These are phyloP conservation scores for Drosophila neocordata DNA, from an alignment of 1,140 invertebrate genomes.

Conservation along the genomic window DNA sequence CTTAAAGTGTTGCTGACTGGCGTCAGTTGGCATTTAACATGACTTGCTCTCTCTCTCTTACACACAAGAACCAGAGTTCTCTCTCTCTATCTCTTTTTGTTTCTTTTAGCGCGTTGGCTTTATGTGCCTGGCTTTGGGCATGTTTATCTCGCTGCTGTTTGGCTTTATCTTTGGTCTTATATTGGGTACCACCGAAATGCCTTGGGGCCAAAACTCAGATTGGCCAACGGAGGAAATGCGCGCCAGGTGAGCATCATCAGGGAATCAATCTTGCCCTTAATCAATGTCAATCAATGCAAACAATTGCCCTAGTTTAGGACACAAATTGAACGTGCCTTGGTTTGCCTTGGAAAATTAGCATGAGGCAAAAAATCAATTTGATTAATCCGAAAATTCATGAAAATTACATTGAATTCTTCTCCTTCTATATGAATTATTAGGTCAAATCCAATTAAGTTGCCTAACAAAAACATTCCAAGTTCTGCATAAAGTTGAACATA, in stretches of 20 bases:
- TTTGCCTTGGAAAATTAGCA: conserved; percentile 23
- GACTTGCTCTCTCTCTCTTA: conserved; percentile 14
- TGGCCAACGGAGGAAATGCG: conserved; percentile 94
- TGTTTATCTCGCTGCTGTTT: conserved; percentile 88
- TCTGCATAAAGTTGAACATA: conserved; percentile 1
- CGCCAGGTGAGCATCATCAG: conserved; percentile 84
- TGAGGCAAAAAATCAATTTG: conserved; percentile 37
- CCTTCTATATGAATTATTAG: neutral
- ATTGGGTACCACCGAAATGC: conserved; percentile 88
- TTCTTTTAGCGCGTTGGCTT: conserved; percentile 86
- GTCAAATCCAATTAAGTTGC: conserved; percentile 31
- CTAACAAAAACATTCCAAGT: neutral
- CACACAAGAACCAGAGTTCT: neutral
- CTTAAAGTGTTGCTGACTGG: conserved; percentile 68
- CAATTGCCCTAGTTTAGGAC: conserved; percentile 50
- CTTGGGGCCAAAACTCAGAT: conserved; percentile 88
- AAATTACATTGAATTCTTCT: neutral
- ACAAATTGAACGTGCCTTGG: conserved; percentile 40
- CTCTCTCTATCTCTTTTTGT: neutral
- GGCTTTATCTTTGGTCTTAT: conserved; percentile 92
- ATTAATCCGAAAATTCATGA: neutral
- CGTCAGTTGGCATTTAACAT: conserved; percentile 56
- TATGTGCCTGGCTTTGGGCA: conserved; percentile 87
- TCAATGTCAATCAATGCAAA: conserved; percentile 52
- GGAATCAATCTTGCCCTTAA: conserved; percentile 19